Base-by-base conservation (phyloP, 2,888 invertebrate genomes). In the Tenthredo notha region DNA sequence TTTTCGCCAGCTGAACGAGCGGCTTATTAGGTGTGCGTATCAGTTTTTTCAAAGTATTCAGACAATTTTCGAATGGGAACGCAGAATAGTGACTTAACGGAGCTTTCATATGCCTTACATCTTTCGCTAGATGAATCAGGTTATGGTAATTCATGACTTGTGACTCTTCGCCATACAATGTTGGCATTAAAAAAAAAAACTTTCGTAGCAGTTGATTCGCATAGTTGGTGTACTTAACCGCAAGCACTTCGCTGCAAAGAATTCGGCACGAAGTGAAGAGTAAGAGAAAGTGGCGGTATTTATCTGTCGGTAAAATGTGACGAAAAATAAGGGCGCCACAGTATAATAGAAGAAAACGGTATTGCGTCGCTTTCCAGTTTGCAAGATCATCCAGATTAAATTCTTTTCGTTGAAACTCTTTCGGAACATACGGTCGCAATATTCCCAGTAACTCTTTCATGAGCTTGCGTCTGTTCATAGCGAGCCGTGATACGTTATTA, bases 1-100 rank as follows among this genome's bases (percentile, higher is more conserved):
- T 18, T 33, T 50, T 75, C 4, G 72, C 61, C n/a, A 84, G 33
- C 50, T 85, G 84, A 15, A 75, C 18, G 21, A 85, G 65, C n/a
- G 84, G 83, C 33, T 85, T 85, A 54, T 47, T 47, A 6, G 77
- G 83, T 7, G 86, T 82, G 15, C 84, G 85, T 33, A 87, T 61
- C 2, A 86, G 54, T 10, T 83, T 75, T 67, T 87, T 85, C 9
- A 86, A 58, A 15, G 58, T n/a, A 7, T 0, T 87, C 87, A 87
- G 65, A 21, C 72, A 85, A 70, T 87, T 87, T 78, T 87, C 87
- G 21, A 85, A 85, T 0, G 86, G 85, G 84, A 86, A 87, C 15
- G 87, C 50, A n/a, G 87, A 87, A 84, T 37, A 86, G 9, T 85
- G 50, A 0, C 74, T 85, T 21, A 88, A 43, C 10, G 85, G 85